Base-by-base conservation (phyloP, 2,888 invertebrate genomes). In the Microctonus hyperodae region DNA sequence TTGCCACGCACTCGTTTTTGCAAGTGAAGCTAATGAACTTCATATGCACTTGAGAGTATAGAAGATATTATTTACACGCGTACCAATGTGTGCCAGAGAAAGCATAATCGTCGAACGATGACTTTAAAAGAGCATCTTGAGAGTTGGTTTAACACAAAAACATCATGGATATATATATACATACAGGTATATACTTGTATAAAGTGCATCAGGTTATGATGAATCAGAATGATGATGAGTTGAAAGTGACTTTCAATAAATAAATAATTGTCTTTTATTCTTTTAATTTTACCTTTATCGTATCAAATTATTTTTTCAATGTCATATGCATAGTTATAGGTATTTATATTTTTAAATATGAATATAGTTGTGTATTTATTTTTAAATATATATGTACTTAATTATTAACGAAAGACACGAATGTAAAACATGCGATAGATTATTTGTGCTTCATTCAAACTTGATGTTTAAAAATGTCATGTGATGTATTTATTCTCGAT, bases 61-160 rank as follows among this genome's bases (percentile, higher is more conserved):
- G 28, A 7, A 25, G 23, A 1, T 35, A 16, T 28, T 20, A 63
- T 44, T 59, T 16, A 44, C n/a, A n/a, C 35, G 25, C 28, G 64
- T 65, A 33, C 35, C 53, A 62, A 72, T 75, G 69, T 76, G 70
- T 76, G 76, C 72, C 76, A 76, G 76, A 72, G 75, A 77, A 75
- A 76, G 76, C n/a, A n/a, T 76, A 76, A 71, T 63, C 68, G 69
- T 62, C 59, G 55, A 37, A 37, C 50, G 48, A 55, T 23, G 22
- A 55, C 35, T 33, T 61, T 31, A 61, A n/a, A 22, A 25, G 33
- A 61, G 22, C 40, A 22, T 11, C 51, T 2, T 11, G 51, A 23
- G 51, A 23, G 51, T 23, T 23, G 23, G 25, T 23, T 23, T 25
- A 51, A 25, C 23, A 9, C 25, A 22, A 16, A 23, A 20, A 10